phyloP scores from a whole-genome alignment of 1,140 invertebrate species.

The Ooceraea biroi region DNA sequence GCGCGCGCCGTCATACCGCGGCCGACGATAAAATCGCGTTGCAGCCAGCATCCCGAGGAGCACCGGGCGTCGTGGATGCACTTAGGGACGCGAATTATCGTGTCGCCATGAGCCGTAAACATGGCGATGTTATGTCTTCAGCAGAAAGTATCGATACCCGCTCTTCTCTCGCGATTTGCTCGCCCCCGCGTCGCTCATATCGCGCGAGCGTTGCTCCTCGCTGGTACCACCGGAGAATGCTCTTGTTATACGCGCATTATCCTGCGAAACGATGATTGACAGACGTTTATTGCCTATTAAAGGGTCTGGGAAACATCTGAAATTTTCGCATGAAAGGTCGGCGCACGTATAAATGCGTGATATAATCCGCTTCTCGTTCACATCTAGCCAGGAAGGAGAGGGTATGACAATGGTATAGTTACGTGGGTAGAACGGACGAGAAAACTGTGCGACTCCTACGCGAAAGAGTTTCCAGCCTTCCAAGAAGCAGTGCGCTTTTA shows the following conservation, averaged over 20 bases:
- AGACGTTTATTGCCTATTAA: too few relatives aligned
- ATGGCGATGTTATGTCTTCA: slow-evolving; percentile 70
- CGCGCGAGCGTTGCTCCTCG: slow-evolving; percentile 13
- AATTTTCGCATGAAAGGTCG: background rate
- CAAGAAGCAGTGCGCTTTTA: slow-evolving; percentile 22
- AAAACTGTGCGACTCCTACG: slow-evolving; percentile 66
- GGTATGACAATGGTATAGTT: slow-evolving; percentile 65
- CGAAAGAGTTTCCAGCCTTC: slow-evolving; percentile 45
- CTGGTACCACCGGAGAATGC: background rate
- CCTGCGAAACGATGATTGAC: background rate
- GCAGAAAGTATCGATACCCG: slow-evolving; percentile 65
- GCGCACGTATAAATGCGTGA: background rate
- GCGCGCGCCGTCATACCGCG: slow-evolving; percentile 5
- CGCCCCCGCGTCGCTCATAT: slow-evolving; percentile 53
- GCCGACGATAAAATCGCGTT: slow-evolving; percentile 24
- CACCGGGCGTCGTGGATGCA: slow-evolving; percentile 14
- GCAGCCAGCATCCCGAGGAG: slow-evolving; percentile 1
- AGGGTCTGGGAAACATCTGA: too few relatives aligned
- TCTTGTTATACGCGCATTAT: slow-evolving; percentile 7
- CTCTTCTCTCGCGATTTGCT: slow-evolving; percentile 46
- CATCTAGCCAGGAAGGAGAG: slow-evolving; percentile 17
- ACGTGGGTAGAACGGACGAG: slow-evolving; percentile 65
- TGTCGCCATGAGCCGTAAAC: slow-evolving; percentile 64
- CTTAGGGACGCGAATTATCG: slow-evolving; percentile 65
- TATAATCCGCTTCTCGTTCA: slow-evolving; percentile 25